These are phyloP conservation scores for Diceros bicornis DNA, from an alignment of 2,797 vertebrate genomes.

Conservation along the genomic window DNA sequence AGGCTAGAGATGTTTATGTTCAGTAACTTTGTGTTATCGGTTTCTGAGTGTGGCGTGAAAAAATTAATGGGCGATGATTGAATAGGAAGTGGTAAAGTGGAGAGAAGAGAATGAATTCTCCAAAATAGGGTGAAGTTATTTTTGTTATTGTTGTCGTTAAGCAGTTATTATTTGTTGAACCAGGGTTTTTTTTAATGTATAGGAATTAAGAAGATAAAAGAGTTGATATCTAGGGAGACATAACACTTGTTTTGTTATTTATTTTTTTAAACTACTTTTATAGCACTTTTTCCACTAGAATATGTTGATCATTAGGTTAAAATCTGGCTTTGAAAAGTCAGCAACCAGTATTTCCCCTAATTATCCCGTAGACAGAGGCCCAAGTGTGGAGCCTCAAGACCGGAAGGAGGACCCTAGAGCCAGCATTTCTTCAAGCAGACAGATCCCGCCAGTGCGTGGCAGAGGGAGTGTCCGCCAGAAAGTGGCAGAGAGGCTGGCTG, in stretches of 20 bases:
- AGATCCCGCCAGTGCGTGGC: neutral
- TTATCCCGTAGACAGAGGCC: neutral
- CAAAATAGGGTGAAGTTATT: neutral
- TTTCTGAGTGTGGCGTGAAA: constrained; percentile 79
- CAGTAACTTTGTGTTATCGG: constrained; percentile 73
- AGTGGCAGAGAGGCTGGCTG: neutral
- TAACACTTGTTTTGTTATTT: neutral
- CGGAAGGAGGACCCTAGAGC: neutral
- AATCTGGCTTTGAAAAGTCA: constrained; percentile 24
- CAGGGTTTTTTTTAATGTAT: neutral
- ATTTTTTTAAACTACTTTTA: neutral
- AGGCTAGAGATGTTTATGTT: constrained; percentile 76
- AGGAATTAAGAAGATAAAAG: constrained; percentile 12
- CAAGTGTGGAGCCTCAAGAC: neutral
- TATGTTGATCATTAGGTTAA: neutral
- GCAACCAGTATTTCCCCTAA: neutral
- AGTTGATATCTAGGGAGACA: neutral
- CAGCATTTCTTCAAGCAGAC: neutral
- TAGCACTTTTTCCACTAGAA: neutral
- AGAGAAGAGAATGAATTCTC: constrained; percentile 66
- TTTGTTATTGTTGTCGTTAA: constrained; percentile 28
- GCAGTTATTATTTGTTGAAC: neutral
- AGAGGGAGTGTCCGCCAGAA: neutral
- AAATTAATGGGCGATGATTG: constrained; percentile 67
- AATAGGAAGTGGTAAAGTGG: constrained; percentile 66